phyloP scores from a whole-genome alignment of 2,113 vertebrate genomes.

The Ameiurus melas region DNA sequence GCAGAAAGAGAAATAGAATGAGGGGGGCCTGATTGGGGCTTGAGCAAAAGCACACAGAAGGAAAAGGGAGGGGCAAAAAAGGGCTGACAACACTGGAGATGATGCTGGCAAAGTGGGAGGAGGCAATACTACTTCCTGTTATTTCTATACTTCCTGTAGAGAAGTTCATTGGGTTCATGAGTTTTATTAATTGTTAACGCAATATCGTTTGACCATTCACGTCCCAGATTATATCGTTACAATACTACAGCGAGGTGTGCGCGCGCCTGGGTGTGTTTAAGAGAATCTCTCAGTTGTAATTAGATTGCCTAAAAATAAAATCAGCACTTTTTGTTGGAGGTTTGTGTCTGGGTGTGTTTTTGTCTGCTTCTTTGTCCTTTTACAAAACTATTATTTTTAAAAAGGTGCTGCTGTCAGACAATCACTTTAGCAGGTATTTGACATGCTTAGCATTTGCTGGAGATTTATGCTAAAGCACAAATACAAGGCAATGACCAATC shows the following conservation, averaged over 20 bases:
- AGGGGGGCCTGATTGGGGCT: background rate
- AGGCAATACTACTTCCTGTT: slow-evolving; percentile 44
- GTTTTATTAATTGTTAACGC: background rate
- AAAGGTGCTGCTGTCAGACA: background rate
- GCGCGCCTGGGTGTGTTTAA: too few relatives aligned
- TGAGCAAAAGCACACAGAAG: background rate
- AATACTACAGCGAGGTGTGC: background rate
- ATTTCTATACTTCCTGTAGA: slow-evolving; percentile 20
- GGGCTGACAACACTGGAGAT: slow-evolving; percentile 26
- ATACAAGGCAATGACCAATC: background rate
- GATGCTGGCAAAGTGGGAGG: slow-evolving; percentile 51
- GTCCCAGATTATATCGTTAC: background rate
- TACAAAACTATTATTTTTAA: background rate
- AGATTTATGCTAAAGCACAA: background rate
- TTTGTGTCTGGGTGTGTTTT: background rate
- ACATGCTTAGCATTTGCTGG: too few relatives aligned
- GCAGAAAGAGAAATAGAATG: background rate
- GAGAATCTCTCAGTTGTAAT: background rate
- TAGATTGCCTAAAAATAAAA: background rate
- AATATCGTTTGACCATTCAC: background rate
- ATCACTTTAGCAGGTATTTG: background rate
- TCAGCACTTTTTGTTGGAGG: background rate
- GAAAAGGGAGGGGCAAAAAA: slow-evolving; percentile 2
- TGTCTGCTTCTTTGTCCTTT: background rate
- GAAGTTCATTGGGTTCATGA: slow-evolving; percentile 13